Evolutionary conservation across 2,888 invertebrate genomes (phyloP), one percentile per base, ranked within the genome.

Genomic region (Bugulina stolonifera): DNA sequence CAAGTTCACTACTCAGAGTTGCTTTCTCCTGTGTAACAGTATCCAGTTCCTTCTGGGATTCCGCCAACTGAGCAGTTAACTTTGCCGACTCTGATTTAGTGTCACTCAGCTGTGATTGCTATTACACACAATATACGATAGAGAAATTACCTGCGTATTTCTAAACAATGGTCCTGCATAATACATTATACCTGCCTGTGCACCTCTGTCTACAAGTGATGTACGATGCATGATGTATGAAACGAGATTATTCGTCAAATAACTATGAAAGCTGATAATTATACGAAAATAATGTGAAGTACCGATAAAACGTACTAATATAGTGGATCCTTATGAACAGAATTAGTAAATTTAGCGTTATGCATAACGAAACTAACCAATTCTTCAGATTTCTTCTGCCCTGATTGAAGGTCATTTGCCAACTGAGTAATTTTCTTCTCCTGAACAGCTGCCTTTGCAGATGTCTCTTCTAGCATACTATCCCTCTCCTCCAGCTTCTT

Each of bases 101-200:
- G 78, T 80, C 81, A 43, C 78, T 78, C 75, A 80, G 75, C 75
- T 80, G 78, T 73, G 73, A 75, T 78, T 81, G 80, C 82, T 82
- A 77, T 18, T 73, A 71, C 10, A 14, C 14, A 18, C 5, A 57
- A n/a, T n/a, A n/a, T n/a, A n/a, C n/a, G n/a, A n/a, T n/a, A n/a
- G n/a, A n/a, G n/a, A n/a, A n/a, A n/a, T n/a, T n/a, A n/a, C n/a
- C n/a, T n/a, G n/a, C n/a, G n/a, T n/a, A n/a, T n/a, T n/a, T n/a
- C n/a, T n/a, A n/a, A n/a, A n/a, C n/a, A n/a, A n/a, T n/a, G n/a
- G n/a, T n/a, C n/a, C n/a, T n/a, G n/a, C n/a, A n/a, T n/a, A n/a
- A n/a, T n/a, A n/a, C n/a, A n/a, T n/a, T n/a, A n/a, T n/a, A n/a
- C n/a, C n/a, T n/a, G n/a, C n/a, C n/a, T n/a, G n/a, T n/a, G n/a